Conservation (phyloP, 2,888 invertebrate species). For the Amphipyra berbera region DNA sequence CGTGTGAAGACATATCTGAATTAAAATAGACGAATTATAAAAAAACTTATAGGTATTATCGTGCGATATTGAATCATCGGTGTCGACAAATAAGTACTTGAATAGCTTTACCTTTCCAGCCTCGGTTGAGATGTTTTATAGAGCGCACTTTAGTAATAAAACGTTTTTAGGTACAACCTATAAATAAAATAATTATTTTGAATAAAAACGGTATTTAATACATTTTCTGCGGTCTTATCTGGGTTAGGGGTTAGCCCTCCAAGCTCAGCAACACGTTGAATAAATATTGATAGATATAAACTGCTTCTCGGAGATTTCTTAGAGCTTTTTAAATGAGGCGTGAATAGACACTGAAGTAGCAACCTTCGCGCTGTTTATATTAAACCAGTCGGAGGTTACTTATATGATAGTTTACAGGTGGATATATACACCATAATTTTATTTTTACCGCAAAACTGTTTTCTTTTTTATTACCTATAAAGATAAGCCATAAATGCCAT, state of each 20-base stretch:
- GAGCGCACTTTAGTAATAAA: not conserved
- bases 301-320: conserved; percentile 31
- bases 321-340: conserved; percentile 54
- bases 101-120: not conserved
- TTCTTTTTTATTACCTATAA: not conserved
- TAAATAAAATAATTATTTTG: not conserved
- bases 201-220: not conserved
- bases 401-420: conserved; percentile 27
- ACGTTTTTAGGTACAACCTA: not conserved
- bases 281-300: conserved; percentile 33
- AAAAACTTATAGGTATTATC: not conserved
- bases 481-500: not conserved
- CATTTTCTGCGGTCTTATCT: not conserved
- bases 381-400: conserved; percentile 16
- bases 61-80: not conserved
- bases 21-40: not conserved
- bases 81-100: not conserved
- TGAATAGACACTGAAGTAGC: conserved; percentile 45
- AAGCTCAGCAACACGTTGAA: not conserved
- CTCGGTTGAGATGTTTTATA: not conserved
- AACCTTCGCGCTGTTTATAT: conserved; percentile 27
- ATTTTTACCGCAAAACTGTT: not conserved
- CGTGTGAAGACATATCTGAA: too few relatives aligned
- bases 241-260: too few relatives aligned
- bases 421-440: not conserved